These are phyloP conservation scores for Tachina fera DNA, from an alignment of 2,888 invertebrate genomes.

Conservation along the genomic window DNA sequence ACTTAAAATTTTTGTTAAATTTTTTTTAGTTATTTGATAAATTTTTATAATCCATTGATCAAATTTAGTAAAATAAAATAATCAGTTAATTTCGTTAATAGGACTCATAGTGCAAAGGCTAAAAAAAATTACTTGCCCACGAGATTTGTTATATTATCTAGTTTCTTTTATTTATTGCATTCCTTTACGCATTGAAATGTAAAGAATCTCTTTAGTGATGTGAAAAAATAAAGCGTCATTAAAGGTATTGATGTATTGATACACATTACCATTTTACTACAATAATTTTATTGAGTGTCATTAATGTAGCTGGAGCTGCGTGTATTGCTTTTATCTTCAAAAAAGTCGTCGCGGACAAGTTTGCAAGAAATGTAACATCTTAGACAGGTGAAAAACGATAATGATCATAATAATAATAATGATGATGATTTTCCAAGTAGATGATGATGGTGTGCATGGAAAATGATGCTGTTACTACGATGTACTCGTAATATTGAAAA, in stretches of 20 bases:
- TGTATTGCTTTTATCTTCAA: background rate
- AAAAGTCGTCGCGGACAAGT: slow-evolving; percentile 45
- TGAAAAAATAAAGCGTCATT: background rate
- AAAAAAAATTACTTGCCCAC: too few species aligned
- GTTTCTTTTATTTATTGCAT: too few species aligned
- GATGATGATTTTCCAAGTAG: slow-evolving; percentile 29
- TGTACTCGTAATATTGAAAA: slow-evolving; percentile 56
- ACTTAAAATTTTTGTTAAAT: too few species aligned
- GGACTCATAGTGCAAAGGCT: too few species aligned
- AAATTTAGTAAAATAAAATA: too few species aligned
- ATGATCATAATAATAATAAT: slow-evolving; percentile 47
- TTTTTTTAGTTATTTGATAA: too few species aligned
- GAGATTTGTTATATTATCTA: too few species aligned
- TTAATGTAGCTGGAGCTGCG: slow-evolving; percentile 13
- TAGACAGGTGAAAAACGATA: slow-evolving; percentile 66
- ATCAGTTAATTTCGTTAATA: too few species aligned
- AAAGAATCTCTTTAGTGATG: too few species aligned
- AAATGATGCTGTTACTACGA: slow-evolving; percentile 54
- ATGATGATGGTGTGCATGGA: slow-evolving; percentile 43
- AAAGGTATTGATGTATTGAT: slow-evolving; percentile 7
- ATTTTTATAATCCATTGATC: too few species aligned
- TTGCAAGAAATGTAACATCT: slow-evolving; percentile 51
- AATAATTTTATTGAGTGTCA: slow-evolving; percentile 48
- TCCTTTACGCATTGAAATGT: too few species aligned
- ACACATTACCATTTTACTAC: background rate